Evolutionary conservation across 2,888 invertebrate species (phyloP).

Genomic region (Lepidochrysops patricia): DNA sequence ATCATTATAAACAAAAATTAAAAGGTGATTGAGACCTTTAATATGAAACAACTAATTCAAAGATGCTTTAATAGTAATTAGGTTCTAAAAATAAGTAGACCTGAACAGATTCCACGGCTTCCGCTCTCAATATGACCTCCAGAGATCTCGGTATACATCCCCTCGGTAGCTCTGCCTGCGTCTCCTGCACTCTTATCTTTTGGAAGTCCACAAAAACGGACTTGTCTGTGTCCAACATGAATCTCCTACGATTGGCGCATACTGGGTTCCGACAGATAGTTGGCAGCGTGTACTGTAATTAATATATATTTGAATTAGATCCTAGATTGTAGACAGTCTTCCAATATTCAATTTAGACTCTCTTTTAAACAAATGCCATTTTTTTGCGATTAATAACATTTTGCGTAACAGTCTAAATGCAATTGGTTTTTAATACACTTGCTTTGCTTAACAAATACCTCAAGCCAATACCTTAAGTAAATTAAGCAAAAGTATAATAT

Average conservation of each 20-base stretch:
- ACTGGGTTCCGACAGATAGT: constrained; percentile 97
- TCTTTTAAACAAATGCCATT: too few species aligned
- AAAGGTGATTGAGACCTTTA: too few species aligned
- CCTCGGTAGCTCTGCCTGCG: constrained; percentile 95
- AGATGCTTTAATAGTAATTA: too few species aligned
- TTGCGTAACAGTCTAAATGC: too few species aligned
- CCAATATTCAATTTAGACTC: too few species aligned
- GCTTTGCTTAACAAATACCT: neutral
- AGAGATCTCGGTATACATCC: constrained; percentile 97
- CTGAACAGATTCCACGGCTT: constrained; percentile 96
- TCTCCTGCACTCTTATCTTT: constrained; percentile 97
- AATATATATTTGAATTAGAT: neutral
- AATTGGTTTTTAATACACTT: neutral
- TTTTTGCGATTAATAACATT: too few species aligned
- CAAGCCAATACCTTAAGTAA: too few species aligned
- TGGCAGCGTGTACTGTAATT: constrained; percentile 89
- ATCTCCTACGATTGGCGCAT: constrained; percentile 92
- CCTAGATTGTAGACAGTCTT: too few species aligned
- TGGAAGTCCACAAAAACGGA: constrained; percentile 98
- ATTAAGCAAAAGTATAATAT: too few species aligned
- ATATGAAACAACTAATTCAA: too few species aligned
- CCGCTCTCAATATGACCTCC: constrained; percentile 94
- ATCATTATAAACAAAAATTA: neutral
- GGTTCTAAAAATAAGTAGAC: constrained; percentile 47
- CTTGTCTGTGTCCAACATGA: constrained; percentile 93